Evolutionary conservation across 2,888 invertebrate species (phyloP).

Genomic region (Ichneumon xanthorius): DNA sequence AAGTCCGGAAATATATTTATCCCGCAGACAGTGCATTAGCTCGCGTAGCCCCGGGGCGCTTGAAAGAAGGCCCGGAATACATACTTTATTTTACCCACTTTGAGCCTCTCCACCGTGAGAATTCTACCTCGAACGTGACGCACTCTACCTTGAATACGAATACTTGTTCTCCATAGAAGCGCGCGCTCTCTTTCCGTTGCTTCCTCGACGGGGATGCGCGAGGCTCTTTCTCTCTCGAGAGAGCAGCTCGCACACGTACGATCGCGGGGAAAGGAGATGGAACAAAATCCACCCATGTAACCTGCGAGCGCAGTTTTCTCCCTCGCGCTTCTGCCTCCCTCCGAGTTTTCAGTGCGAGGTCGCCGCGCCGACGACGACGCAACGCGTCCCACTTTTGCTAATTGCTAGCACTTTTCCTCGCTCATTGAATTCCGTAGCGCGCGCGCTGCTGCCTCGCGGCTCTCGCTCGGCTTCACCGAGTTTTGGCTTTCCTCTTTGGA

Average conservation of each 20-base stretch:
- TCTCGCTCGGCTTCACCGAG: constrained; percentile 24
- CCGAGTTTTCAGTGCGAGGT: constrained; percentile 57
- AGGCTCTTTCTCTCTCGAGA: constrained; percentile 11
- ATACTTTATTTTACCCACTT: constrained; percentile 45
- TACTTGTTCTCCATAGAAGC: constrained; percentile 10
- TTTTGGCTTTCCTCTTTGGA: constrained; percentile 28
- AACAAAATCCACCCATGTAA: constrained; percentile 47
- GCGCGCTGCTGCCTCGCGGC: constrained; percentile 22
- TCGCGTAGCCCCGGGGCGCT: background rate
- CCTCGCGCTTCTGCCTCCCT: constrained; percentile 23
- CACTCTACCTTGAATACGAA: constrained; percentile 50
- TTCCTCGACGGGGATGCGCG: constrained; percentile 7
- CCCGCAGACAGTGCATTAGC: constrained; percentile 27
- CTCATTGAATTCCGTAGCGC: constrained; percentile 71
- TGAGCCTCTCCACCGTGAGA: constrained; percentile 36
- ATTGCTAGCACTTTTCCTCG: constrained; percentile 75
- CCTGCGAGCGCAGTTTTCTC: constrained; percentile 4
- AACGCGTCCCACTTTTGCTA: constrained; percentile 68
- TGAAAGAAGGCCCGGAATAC: constrained; percentile 1
- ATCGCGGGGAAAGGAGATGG: constrained; percentile 3
- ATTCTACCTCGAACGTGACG: constrained; percentile 47
- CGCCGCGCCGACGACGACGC: constrained; percentile 52
- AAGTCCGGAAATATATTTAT: constrained; percentile 27
- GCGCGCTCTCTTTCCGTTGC: background rate
- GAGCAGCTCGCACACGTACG: constrained; percentile 2